Conservation (phyloP, 2,888 invertebrate genomes). For the Melieria picta region DNA sequence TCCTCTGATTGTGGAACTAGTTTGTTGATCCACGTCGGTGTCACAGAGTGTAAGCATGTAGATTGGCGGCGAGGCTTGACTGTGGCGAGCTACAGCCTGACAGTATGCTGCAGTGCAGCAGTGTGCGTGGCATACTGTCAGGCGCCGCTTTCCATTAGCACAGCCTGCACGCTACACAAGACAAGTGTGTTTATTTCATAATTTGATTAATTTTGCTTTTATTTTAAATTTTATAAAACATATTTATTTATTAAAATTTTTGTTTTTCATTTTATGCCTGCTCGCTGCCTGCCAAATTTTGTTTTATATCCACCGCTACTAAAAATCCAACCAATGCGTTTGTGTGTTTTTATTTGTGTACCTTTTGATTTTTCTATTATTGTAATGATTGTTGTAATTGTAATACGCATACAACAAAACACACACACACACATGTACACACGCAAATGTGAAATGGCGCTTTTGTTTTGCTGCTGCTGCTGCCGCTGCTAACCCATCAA, state of each 20-base stretch:
- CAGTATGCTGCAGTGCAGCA: no score
- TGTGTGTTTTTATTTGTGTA: constrained; percentile 40
- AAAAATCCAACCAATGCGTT: constrained; percentile 24
- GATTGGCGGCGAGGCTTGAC: no score
- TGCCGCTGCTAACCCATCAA: constrained; percentile 22
- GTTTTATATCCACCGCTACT: constrained; percentile 33
- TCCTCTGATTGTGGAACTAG: no score
- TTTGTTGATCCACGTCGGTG: no score
- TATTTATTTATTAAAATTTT: constrained; percentile 48
- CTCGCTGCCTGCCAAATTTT: constrained; percentile 45
- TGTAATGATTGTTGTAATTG: constrained; percentile 35
- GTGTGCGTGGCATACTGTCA: no score
- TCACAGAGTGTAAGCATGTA: no score
- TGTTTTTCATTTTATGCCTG: constrained; percentile 47
- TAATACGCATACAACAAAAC: constrained; percentile 24
- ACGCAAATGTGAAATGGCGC: constrained; percentile 31
- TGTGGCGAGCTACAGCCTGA: no score
- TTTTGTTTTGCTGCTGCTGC: constrained; percentile 36
- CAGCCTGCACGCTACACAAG: neutral
- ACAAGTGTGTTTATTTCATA: constrained; percentile 7
- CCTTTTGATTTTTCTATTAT: constrained; percentile 26
- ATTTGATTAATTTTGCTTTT: constrained; percentile 35
- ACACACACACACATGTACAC: constrained; percentile 15
- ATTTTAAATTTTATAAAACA: constrained; percentile 38
- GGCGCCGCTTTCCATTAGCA: no score